Percentiles rank a stretch among this genome's conserved stretches.
phyloP scores from a whole-genome alignment of 2,888 invertebrate species.

The Chaetogeoica ovagalla region DNA sequence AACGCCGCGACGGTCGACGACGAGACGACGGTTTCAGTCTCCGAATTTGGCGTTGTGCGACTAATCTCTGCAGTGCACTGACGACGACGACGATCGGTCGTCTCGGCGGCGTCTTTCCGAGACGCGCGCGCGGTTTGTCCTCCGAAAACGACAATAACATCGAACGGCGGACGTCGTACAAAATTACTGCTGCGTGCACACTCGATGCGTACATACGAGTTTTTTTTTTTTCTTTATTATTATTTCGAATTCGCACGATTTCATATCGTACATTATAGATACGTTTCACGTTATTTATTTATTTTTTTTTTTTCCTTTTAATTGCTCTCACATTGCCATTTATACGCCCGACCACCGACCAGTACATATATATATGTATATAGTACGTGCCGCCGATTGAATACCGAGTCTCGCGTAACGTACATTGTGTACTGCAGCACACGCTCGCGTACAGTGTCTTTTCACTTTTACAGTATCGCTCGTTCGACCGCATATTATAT shows the following conservation, averaged over 20 bases:
- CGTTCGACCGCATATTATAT: too few relatives aligned
- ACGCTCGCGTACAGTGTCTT: too few relatives aligned
- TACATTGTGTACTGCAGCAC: too few relatives aligned
- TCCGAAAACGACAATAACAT: constrained; percentile 16
- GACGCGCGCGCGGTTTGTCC: not conserved
- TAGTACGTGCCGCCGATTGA: too few relatives aligned
- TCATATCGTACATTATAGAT: constrained; percentile 1
- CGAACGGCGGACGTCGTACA: not conserved
- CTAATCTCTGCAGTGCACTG: not conserved
- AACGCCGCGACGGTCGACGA: not conserved
- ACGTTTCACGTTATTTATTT: too few relatives aligned
- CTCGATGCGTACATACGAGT: not conserved
- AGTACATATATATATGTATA: not conserved
- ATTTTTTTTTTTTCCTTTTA: constrained; percentile 19
- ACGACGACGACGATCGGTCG: not conserved
- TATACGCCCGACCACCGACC: constrained; percentile 20
- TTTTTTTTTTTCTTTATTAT: too few relatives aligned
- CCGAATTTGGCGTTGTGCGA: constrained; percentile 3
- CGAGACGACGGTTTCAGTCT: constrained; percentile 6
- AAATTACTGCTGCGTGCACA: not conserved
- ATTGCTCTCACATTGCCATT: constrained; percentile 23
- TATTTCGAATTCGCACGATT: not conserved
- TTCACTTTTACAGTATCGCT: too few relatives aligned
- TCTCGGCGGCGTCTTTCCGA: not conserved
- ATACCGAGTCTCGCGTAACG: too few relatives aligned